Conservation (phyloP, 2,888 invertebrate genomes). For the Exephanes ischioxanthus region DNA sequence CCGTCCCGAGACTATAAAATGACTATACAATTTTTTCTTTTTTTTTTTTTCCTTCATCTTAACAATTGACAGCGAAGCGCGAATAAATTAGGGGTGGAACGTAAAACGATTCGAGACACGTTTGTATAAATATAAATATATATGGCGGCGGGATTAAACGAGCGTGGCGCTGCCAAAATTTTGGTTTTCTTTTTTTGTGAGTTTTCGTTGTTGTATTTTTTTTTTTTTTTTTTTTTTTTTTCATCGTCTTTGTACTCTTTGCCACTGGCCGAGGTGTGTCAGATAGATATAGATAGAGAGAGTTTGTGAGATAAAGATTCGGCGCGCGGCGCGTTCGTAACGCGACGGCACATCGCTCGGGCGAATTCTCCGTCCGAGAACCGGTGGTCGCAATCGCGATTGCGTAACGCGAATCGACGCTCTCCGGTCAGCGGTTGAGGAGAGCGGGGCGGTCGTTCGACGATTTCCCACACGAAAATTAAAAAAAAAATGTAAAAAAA, state of each 20-base stretch:
- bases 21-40: conserved; percentile 47
- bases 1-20: conserved; percentile 58
- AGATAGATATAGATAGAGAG: conserved; percentile 14
- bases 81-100: conserved; percentile 51
- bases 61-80: conserved; percentile 62
- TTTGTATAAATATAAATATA: conserved; percentile 59
- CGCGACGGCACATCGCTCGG: conserved; percentile 36
- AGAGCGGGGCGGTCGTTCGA: conserved; percentile 32
- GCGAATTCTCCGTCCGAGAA: conserved; percentile 51
- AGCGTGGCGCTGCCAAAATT: conserved; percentile 68
- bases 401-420: conserved; percentile 56
- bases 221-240: conserved; percentile 9
- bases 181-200: conserved; percentile 59
- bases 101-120: conserved; percentile 23
- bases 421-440: conserved; percentile 31
- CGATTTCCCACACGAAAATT: conserved; percentile 55
- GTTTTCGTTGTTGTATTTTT: conserved; percentile 27
- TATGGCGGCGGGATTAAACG: conserved; percentile 73
- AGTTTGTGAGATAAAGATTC: conserved; percentile 32
- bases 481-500: not conserved
- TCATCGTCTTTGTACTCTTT: conserved; percentile 65
- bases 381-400: conserved; percentile 63
- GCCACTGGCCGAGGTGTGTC: conserved; percentile 59
- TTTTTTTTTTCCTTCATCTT: conserved; percentile 23
- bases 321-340: conserved; percentile 14